Conservation (phyloP, 1,140 invertebrate genomes). For the Drosophila erecta region DNA sequence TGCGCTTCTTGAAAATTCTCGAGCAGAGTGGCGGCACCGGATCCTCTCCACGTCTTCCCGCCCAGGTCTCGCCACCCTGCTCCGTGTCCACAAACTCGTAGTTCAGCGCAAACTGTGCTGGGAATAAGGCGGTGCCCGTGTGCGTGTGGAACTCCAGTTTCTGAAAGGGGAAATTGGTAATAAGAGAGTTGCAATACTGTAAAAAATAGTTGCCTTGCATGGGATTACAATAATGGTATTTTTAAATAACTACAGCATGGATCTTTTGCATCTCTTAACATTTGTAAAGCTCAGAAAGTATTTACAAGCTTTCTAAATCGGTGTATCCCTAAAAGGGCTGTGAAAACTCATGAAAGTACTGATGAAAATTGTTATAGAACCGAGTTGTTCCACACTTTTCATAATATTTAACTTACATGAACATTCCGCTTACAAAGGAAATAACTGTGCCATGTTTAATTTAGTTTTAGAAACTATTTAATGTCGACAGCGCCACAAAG, state of each 20-base stretch:
- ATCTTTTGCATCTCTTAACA: too few species aligned
- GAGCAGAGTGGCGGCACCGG: conserved; percentile 86
- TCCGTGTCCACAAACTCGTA: conserved; percentile 94
- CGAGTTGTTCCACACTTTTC: too few species aligned
- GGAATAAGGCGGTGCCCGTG: conserved; percentile 89
- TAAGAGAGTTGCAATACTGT: neutral
- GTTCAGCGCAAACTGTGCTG: conserved; percentile 88
- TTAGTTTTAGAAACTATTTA: too few species aligned
- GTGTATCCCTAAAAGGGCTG: too few species aligned
- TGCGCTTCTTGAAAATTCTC: conserved; percentile 83
- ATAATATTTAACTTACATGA: too few species aligned
- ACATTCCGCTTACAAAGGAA: too few species aligned
- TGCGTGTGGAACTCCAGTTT: conserved; percentile 85
- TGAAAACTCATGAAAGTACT: too few species aligned
- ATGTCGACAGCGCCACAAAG: too few species aligned
- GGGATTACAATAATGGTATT: neutral
- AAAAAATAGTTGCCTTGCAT: neutral
- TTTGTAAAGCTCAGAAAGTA: too few species aligned
- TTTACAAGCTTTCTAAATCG: neutral
- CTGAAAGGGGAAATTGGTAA: conserved; percentile 54
- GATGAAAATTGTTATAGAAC: too few species aligned
- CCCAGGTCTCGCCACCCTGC: conserved; percentile 89
- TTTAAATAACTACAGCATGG: too few species aligned
- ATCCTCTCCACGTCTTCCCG: conserved; percentile 87
- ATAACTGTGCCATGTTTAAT: too few species aligned